phyloP scores from a whole-genome alignment of 2,797 vertebrate genomes.

The Lithobates sylvaticus region DNA sequence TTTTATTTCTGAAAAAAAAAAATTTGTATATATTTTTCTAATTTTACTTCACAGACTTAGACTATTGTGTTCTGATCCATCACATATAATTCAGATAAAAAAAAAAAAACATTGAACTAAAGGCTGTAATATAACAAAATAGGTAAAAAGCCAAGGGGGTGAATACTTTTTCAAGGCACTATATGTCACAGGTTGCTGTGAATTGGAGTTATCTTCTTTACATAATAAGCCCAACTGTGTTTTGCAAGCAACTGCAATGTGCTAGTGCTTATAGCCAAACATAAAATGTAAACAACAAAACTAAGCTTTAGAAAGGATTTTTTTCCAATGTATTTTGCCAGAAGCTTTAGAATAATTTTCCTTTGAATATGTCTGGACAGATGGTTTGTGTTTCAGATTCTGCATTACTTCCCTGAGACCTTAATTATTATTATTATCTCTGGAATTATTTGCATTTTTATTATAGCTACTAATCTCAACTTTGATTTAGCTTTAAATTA shows the following conservation, averaged over 20 bases:
- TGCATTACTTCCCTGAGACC: constrained; percentile 14
- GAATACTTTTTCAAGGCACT: no score
- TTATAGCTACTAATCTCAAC: constrained; percentile 19
- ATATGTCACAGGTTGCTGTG: not conserved
- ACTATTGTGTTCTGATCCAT: no score
- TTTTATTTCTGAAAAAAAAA: no score
- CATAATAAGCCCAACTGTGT: not conserved
- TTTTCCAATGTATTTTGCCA: not conserved
- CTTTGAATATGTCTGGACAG: constrained; percentile 11
- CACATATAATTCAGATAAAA: no score
- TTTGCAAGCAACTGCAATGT: constrained; percentile 4
- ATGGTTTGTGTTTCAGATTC: constrained; percentile 18
- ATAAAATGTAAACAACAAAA: constrained; percentile 9
- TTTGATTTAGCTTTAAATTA: constrained; percentile 42
- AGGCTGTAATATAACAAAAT: no score
- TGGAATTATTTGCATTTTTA: constrained; percentile 27
- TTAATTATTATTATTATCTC: constrained; percentile 39
- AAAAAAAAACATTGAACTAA: no score
- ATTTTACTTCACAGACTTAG: no score
- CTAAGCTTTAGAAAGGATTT: not conserved
- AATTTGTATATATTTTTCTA: no score
- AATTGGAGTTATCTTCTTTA: not conserved
- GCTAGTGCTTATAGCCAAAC: not conserved
- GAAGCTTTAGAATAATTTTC: not conserved
- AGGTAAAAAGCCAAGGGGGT: no score